Conservation (phyloP, 2,113 vertebrate species). For the Nothocercus julius region DNA sequence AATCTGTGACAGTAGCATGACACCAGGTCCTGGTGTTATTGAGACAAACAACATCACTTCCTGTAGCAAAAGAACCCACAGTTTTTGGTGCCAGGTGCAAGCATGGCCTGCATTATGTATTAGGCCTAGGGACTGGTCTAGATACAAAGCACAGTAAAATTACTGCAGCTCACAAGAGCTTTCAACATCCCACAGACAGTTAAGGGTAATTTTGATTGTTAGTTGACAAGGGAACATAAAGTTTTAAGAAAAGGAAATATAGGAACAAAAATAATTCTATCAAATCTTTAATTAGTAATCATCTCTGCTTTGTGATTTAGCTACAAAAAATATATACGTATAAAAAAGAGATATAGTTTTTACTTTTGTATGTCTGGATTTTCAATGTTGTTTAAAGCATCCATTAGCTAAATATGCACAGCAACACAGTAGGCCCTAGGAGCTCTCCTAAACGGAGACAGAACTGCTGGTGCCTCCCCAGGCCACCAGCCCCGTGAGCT, state of each 20-base stretch:
- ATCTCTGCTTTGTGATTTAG: not conserved
- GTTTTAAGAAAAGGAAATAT: not conserved
- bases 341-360: not conserved
- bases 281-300: not conserved
- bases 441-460: not conserved
- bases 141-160: not conserved
- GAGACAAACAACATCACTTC: not conserved
- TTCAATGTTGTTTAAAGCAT: not conserved
- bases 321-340: not conserved
- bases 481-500: not conserved
- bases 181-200: not conserved
- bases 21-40: not conserved
- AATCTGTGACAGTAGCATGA: not conserved
- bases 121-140: not conserved
- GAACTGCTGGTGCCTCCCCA: not conserved
- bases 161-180: not conserved
- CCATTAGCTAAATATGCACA: not conserved
- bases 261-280: not conserved
- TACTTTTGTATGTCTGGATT: not conserved
- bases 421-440: not conserved
- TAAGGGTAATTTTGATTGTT: not conserved
- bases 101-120: accelerated
- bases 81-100: not conserved
- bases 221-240: not conserved
- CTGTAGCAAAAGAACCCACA: not conserved